Conservation (phyloP, 2,888 invertebrate species). For the Lobophora halterata region DNA sequence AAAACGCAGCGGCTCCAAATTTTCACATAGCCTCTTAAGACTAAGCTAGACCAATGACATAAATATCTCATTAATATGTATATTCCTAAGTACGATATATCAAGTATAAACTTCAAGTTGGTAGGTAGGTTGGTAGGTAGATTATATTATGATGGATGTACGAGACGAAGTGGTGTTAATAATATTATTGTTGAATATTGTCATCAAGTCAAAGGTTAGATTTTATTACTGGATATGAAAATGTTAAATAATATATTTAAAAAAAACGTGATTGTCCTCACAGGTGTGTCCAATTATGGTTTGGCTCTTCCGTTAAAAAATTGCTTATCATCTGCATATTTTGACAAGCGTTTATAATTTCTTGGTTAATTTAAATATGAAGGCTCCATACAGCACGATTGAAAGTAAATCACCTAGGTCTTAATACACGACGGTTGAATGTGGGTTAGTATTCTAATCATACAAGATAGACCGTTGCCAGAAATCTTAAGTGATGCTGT, state of each 20-base stretch:
- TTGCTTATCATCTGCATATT: slow-evolving; percentile 41
- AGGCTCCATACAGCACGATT: slow-evolving; percentile 49
- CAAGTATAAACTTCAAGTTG: too few species aligned
- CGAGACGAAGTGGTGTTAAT: too few species aligned
- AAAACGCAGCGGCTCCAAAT: too few species aligned
- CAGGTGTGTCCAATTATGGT: slow-evolving; percentile 52
- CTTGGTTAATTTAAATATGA: slow-evolving; percentile 42
- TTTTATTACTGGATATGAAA: slow-evolving; percentile 12
- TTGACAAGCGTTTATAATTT: slow-evolving; percentile 47
- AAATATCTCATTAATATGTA: too few species aligned
- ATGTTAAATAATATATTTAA: slow-evolving; percentile 29
- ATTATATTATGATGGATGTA: too few species aligned
- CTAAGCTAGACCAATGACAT: too few species aligned
- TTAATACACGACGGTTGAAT: slow-evolving; percentile 36
- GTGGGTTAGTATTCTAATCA: slow-evolving; percentile 37
- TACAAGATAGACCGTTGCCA: too few species aligned
- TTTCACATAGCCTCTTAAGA: too few species aligned
- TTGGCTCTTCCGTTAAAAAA: slow-evolving; percentile 37
- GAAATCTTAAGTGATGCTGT: too few species aligned
- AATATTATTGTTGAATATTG: too few species aligned
- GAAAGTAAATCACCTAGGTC: slow-evolving; percentile 35
- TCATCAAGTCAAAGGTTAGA: slow-evolving; percentile 36
- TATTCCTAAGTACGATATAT: too few species aligned
- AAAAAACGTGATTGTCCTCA: slow-evolving; percentile 41
- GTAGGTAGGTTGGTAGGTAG: too few species aligned